Base-by-base conservation (phyloP, 2,797 vertebrate genomes). In the Rhinatrema bivittatum region DNA sequence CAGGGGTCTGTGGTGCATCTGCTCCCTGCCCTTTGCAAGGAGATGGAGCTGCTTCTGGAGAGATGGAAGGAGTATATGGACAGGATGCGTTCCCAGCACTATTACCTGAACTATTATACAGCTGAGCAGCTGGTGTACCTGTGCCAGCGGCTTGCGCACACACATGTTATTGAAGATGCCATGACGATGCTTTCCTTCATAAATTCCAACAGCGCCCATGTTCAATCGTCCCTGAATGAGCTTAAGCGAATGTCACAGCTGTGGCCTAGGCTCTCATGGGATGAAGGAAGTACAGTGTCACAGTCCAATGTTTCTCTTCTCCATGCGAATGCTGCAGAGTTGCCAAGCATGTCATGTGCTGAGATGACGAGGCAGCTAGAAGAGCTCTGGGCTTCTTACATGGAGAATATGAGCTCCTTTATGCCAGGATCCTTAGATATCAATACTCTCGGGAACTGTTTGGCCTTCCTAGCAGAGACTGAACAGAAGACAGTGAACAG, bases 61-160 rank as follows among this genome's bases (percentile, higher is more conserved):
- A 61, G 39, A 7, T 98, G 96, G 96, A 74, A 84, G 54, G 36
- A 21, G n/a, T 89, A 91, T 25, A 84, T 99, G 43, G 58, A 69
- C 5, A 43, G 79, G 31, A 88, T 94, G 45, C 78, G 95, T 15
- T 63, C 53, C 1, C 48, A 79, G 21, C 56, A 91, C 52, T 93
- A 92, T 62, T 89, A 90, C 67, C 70, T 99, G 42, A 99, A 96
- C 78, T 95, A 90, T 62, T 98, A 89, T 65, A 96, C 87, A 0
- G 87, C 91, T 0, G 91, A 98, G 59, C 96, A 99, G 70, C 75
- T 98, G 51, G 89, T 98, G n/a, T 91, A 76, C 57, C 45, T 99
- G 40, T 86, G 90, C 72, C 64, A 36, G 1, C 74, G 91, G 29
- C 77, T 97, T 36, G 51, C 60, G 42, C 72, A 56, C 23, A 15